Evolutionary conservation across 2,888 invertebrate species (phyloP).

Genomic region (Acronicta aceris): DNA sequence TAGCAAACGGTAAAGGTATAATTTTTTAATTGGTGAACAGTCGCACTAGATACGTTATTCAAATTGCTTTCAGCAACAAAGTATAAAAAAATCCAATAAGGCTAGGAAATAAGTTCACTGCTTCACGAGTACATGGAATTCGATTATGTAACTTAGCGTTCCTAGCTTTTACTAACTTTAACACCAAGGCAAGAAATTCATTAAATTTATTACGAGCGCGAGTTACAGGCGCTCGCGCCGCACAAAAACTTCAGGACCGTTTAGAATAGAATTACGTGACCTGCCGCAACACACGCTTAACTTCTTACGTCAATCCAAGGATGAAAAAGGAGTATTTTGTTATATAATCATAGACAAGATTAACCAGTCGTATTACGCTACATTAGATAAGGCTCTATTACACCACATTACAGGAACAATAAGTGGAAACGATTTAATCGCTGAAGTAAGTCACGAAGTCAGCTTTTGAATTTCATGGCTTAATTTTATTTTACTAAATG

Average conservation of each 20-base stretch:
- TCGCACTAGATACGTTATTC: constrained; percentile 35
- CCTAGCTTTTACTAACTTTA: constrained; percentile 35
- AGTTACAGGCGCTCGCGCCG: constrained; percentile 1
- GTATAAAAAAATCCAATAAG: constrained; percentile 34
- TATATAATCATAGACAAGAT: constrained; percentile 56
- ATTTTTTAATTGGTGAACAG: constrained; percentile 15
- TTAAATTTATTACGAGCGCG: constrained; percentile 19
- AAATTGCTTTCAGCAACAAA: constrained; percentile 31
- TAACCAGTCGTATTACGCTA: constrained; percentile 69
- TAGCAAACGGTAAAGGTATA: constrained; percentile 8
- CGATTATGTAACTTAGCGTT: constrained; percentile 38
- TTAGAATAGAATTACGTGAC: constrained; percentile 47
- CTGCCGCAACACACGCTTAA: constrained; percentile 52
- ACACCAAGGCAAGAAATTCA: constrained; percentile 24
- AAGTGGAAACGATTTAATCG: constrained; percentile 54
- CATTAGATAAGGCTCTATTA: constrained; percentile 77
- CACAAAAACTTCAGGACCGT: constrained; percentile 11
- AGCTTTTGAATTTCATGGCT: constrained; percentile 32
- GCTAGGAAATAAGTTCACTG: constrained; percentile 41
- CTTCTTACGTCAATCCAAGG: constrained; percentile 53
- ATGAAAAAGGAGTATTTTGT: constrained; percentile 54
- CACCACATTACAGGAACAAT: constrained; percentile 61
- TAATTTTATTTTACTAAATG: constrained; percentile 25
- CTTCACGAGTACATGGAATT: constrained; percentile 25
- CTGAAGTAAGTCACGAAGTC: constrained; percentile 42